Conservation (phyloP, 1,140 invertebrate genomes). For the Cephus cinctus region DNA sequence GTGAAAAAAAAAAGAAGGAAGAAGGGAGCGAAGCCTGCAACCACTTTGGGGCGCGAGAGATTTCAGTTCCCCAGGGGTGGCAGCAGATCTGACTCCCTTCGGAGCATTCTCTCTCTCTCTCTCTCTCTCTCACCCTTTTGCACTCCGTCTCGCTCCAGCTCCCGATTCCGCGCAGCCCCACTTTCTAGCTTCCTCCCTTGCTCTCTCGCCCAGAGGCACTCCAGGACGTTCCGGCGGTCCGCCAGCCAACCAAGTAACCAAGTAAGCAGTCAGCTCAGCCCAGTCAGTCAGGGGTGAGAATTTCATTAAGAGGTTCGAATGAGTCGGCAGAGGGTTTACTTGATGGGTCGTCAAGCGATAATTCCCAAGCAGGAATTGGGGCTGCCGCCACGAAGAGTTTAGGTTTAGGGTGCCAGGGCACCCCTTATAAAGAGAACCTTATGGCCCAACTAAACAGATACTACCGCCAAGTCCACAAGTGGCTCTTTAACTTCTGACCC, state of each 20-base stretch:
- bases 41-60: constrained; percentile 56
- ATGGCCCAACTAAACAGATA: constrained; percentile 58
- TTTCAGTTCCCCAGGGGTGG: constrained; percentile 48
- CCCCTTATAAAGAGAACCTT: constrained; percentile 56
- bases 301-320: constrained; percentile 61
- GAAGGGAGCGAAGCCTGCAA: constrained; percentile 49
- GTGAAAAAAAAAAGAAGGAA: constrained; percentile 42
- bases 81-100: constrained; percentile 13
- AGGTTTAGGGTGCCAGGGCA: constrained; percentile 35
- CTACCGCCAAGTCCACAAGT: constrained; percentile 56
- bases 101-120: constrained; percentile 30
- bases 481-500: constrained; percentile 60
- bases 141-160: constrained; percentile 17
- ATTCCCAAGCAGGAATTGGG: constrained; percentile 51
- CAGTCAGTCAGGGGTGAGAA: constrained; percentile 58
- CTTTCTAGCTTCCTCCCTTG: constrained; percentile 10
- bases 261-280: constrained; percentile 33
- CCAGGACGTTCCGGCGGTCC: constrained; percentile 43
- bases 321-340: constrained; percentile 55
- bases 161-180: constrained; percentile 5
- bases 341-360: constrained; percentile 59
- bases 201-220: constrained; percentile 33
- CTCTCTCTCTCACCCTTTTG: constrained; percentile 12
- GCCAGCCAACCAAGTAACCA: constrained; percentile 33
- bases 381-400: constrained; percentile 33